phyloP scores from a whole-genome alignment of 2,797 vertebrate species.

The Chelon auratus region DNA sequence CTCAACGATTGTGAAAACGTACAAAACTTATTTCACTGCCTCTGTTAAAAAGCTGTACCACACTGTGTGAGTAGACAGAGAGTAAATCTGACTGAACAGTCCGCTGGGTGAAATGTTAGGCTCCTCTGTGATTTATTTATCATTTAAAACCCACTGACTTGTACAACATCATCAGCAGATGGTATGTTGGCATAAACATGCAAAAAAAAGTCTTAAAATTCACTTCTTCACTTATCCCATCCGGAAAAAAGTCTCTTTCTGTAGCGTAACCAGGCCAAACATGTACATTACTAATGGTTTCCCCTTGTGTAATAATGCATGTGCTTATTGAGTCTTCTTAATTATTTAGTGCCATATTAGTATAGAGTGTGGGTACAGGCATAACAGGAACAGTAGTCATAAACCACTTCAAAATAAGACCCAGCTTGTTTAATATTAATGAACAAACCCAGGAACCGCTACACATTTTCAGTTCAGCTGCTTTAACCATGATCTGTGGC shows the following conservation, averaged over 20 bases:
- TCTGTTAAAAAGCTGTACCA: neutral
- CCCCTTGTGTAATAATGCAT: constrained; percentile 51
- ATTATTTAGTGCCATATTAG: constrained; percentile 71
- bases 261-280: constrained; percentile 47
- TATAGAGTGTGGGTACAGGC: constrained; percentile 37
- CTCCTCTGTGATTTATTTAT: constrained; percentile 36
- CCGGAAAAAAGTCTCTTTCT: constrained; percentile 45
- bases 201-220: constrained; percentile 39
- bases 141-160: constrained; percentile 33
- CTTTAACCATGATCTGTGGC: constrained; percentile 10
- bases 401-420: constrained; percentile 48
- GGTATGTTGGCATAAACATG: constrained; percentile 29
- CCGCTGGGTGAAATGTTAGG: constrained; percentile 2
- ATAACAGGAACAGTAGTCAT: constrained; percentile 42
- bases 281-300: constrained; percentile 60
- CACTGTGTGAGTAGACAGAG: neutral
- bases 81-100: constrained; percentile 4
- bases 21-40: neutral
- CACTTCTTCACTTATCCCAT: constrained; percentile 20
- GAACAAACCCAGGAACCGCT: constrained; percentile 44
- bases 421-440: constrained; percentile 67
- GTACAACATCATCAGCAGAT: constrained; percentile 16
- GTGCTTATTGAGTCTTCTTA: constrained; percentile 56
- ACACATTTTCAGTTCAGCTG: constrained; percentile 26
- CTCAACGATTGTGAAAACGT: too few species aligned